A percentile compares a stretch with the other conserved stretches of the same genome.
phyloP scores from a whole-genome alignment of 1,140 invertebrate genomes.

The Onthophagus taurus region DNA sequence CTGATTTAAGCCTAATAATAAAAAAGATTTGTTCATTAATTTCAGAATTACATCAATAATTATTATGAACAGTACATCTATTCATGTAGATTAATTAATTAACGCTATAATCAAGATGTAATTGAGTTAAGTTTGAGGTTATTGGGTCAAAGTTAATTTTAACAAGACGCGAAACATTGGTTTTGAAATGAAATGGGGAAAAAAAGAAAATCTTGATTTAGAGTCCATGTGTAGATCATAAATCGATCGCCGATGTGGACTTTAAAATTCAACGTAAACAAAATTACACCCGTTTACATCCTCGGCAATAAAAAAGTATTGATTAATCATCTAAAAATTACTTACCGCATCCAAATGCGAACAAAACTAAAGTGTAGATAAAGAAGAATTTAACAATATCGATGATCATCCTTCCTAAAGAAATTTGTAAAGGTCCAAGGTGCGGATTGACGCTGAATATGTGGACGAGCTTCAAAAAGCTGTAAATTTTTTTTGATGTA shows the following conservation, averaged over 20 bases:
- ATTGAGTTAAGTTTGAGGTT: neutral
- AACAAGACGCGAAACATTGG: neutral
- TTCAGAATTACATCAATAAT: neutral
- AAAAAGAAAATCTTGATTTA: neutral
- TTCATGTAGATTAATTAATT: neutral
- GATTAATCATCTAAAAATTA: constrained; percentile 12
- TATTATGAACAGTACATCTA: neutral
- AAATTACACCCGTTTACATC: too few species aligned
- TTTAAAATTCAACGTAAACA: neutral
- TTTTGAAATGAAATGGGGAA: too few species aligned
- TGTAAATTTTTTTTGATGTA: too few species aligned
- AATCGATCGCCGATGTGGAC: too few species aligned
- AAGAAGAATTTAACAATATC: constrained; percentile 85
- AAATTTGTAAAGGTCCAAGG: constrained; percentile 78
- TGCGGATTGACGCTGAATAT: constrained; percentile 87
- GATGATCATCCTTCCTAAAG: constrained; percentile 73
- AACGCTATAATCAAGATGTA: neutral
- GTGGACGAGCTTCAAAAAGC: constrained; percentile 79
- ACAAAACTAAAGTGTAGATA: constrained; percentile 72
- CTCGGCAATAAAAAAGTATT: too few species aligned
- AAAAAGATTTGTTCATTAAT: neutral
- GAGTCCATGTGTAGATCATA: too few species aligned
- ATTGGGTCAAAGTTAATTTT: neutral
- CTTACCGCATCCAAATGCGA: constrained; percentile 72
- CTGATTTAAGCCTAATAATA: constrained; percentile 58